phyloP scores from a whole-genome alignment of 2,797 vertebrate species.

The Gobio occitaniae region DNA sequence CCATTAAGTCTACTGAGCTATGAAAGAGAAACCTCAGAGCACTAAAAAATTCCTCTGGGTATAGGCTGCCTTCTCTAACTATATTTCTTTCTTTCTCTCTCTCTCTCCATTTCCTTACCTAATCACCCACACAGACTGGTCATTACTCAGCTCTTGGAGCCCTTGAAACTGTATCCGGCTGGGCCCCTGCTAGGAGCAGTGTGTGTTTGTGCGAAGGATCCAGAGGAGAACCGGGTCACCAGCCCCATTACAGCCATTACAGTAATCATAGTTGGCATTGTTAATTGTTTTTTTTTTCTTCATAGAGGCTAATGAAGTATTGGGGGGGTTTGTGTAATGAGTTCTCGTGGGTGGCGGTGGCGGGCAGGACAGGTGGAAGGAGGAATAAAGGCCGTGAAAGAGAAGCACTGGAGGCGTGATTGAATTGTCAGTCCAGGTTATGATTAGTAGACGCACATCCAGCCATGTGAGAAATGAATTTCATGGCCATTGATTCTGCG shows the following conservation, averaged over 20 bases:
- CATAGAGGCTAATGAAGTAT: constrained; percentile 69
- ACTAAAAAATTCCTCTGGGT: constrained; percentile 1
- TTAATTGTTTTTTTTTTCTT: constrained; percentile 79
- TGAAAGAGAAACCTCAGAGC: constrained; percentile 18
- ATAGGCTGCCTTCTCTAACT: neutral
- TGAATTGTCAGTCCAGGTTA: constrained; percentile 84
- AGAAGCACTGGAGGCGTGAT: constrained; percentile 67
- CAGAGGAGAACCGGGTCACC: constrained; percentile 74
- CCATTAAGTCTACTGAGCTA: neutral
- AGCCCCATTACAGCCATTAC: constrained; percentile 76
- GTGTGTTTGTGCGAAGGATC: constrained; percentile 36
- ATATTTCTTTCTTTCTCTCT: neutral
- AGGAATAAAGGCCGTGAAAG: constrained; percentile 52
- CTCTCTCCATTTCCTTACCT: constrained; percentile 56
- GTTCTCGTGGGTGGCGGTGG: constrained; percentile 27
- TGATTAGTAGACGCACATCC: constrained; percentile 79
- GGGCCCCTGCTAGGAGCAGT: constrained; percentile 51
- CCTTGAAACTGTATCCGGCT: constrained; percentile 67
- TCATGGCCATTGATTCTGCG: constrained; percentile 82
- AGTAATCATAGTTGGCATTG: constrained; percentile 77
- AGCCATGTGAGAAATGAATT: constrained; percentile 83
- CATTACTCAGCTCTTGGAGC: constrained; percentile 73
- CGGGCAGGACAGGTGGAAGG: constrained; percentile 31
- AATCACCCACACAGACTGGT: constrained; percentile 67
- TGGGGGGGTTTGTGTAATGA: constrained; percentile 65